Evolutionary conservation across 92 coral and sea anemone genomes (phyloP).

Genomic region (Parazoanthus atlanticus): DNA sequence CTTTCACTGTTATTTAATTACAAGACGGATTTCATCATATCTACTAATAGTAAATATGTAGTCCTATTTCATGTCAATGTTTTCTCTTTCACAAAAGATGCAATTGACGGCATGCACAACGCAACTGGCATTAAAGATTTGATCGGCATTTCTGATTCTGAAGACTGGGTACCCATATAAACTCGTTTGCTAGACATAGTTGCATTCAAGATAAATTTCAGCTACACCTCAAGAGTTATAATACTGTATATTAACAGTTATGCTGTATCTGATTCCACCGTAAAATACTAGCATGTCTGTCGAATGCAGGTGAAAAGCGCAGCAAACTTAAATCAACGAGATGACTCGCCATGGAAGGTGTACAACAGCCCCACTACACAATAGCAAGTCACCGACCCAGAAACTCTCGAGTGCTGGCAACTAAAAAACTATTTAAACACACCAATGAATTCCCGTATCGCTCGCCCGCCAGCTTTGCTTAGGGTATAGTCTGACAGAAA

Average conservation of each 20-base stretch:
- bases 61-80: neutral
- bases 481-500: neutral
- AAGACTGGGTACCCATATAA: neutral
- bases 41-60: neutral
- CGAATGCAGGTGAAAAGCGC: slow-evolving; percentile 6
- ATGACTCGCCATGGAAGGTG: neutral
- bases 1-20: neutral
- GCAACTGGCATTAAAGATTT: neutral
- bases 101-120: neutral
- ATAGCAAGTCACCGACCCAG: neutral
- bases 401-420: slow-evolving; percentile 14
- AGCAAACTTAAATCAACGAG: neutral
- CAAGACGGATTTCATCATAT: neutral
- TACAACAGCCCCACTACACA: neutral
- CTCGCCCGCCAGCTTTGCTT: slow-evolving; percentile 57
- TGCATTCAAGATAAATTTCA: slow-evolving; percentile 14
- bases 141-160: neutral
- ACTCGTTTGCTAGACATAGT: neutral
- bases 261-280: neutral
- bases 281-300: neutral
- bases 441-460: slow-evolving; percentile 59
- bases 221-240: neutral
- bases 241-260: neutral
- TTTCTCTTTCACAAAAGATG: slow-evolving; percentile 3
- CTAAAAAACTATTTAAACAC: slow-evolving; percentile 26